These are phyloP conservation scores for Lathamus discolor DNA, from an alignment of 2,113 vertebrate species.

Conservation along the genomic window DNA sequence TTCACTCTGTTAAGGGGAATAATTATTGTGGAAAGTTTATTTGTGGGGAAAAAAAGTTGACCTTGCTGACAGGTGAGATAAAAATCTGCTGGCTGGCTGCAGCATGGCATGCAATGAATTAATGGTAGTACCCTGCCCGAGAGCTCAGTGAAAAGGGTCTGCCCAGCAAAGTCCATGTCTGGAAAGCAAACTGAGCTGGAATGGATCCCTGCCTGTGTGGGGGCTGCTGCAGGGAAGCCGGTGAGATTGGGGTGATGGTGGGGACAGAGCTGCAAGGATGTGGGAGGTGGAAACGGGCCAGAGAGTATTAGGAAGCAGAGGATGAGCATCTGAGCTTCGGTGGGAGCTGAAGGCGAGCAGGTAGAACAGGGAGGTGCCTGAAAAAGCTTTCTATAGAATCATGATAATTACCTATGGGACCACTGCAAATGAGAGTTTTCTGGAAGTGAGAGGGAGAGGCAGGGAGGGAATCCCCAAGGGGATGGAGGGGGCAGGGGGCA, in stretches of 20 bases:
- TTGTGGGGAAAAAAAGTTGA: neutral
- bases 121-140: neutral
- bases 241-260: neutral
- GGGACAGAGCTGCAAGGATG: neutral
- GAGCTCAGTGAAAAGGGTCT: neutral
- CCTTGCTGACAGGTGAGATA: neutral
- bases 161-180: neutral
- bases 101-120: neutral
- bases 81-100: neutral
- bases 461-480: fast-evolving
- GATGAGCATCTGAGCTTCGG: fast-evolving
- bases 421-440: fast-evolving
- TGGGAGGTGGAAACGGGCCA: neutral
- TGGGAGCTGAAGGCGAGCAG: neutral
- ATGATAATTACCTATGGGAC: neutral
- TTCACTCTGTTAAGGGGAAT: neutral
- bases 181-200: neutral
- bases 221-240: fast-evolving
- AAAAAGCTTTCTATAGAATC: neutral
- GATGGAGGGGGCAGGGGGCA: neutral
- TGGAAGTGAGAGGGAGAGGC: neutral
- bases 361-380: neutral
- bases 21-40: neutral
- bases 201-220: neutral
- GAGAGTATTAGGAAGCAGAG: neutral